A percentile compares a stretch with the other conserved stretches of the same genome.
phyloP scores from a whole-genome alignment of 2,888 invertebrate genomes.

The Pseudococcus viburni region DNA sequence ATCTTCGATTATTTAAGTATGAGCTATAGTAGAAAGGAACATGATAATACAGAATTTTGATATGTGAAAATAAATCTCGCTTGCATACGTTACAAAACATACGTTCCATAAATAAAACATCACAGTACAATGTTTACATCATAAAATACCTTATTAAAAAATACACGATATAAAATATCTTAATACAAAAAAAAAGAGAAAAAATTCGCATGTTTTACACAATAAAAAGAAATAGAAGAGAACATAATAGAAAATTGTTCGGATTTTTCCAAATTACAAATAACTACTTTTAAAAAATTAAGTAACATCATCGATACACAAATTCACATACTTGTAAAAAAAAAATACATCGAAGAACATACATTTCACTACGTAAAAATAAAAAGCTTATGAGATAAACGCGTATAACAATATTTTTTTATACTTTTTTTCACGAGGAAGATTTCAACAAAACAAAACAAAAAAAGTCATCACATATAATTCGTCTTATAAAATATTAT shows the following conservation, averaged over 20 bases:
- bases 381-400: conserved; percentile 18
- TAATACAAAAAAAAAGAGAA: conserved; percentile 43
- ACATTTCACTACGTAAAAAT: conserved; percentile 1
- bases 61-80: conserved; percentile 15
- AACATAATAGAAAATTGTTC: conserved; percentile 38
- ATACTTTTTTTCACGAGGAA: conserved; percentile 28
- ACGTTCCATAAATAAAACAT: conserved; percentile 50
- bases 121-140: conserved; percentile 23
- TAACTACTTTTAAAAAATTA: conserved; percentile 36
- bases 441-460: conserved; percentile 36
- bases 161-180: conserved; percentile 35
- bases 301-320: conserved; percentile 49
- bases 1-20: background rate
- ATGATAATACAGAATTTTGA: conserved; percentile 35
- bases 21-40: conserved; percentile 25
- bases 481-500: conserved; percentile 51
- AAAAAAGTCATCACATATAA: conserved; percentile 51
- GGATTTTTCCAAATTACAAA: conserved; percentile 13
- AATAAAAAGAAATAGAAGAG: background rate
- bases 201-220: conserved; percentile 11
- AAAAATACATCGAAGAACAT: conserved; percentile 32
- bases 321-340: background rate
- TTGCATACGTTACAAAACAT: background rate
- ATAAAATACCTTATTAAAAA: conserved; percentile 29
- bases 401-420: conserved; percentile 29